Conservation (phyloP, 1,140 invertebrate species). For the Drosophila sulfurigaster region DNA sequence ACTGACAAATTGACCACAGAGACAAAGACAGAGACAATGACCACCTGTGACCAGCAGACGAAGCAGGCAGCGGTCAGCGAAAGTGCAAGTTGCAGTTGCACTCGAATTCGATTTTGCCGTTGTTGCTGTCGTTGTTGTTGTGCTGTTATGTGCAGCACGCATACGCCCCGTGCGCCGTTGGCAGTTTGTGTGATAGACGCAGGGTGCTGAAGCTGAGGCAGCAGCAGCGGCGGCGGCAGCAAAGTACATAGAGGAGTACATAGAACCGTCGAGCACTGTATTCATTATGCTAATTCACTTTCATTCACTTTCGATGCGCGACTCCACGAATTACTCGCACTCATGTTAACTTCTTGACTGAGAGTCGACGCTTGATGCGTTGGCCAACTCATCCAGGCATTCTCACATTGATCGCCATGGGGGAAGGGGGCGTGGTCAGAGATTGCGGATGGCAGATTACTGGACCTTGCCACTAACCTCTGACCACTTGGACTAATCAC, state of each 20-base stretch:
- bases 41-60: conserved; percentile 60
- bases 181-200: conserved; percentile 43
- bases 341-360: conserved; percentile 16
- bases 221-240: background rate
- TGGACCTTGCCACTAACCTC: background rate
- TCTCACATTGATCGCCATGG: background rate
- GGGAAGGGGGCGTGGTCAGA: background rate
- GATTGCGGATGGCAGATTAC: conserved; percentile 27
- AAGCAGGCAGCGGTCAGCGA: conserved; percentile 45
- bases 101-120: background rate
- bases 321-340: background rate
- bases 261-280: conserved; percentile 37
- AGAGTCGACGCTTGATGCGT: background rate
- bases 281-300: conserved; percentile 79
- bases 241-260: conserved; percentile 6
- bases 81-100: conserved; percentile 46
- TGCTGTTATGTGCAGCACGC: conserved; percentile 12
- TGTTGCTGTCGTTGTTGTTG: background rate
- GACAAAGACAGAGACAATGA: conserved; percentile 22
- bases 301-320: conserved; percentile 29
- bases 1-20: conserved; percentile 22
- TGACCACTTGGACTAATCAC: conserved; percentile 33
- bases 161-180: conserved; percentile 26
- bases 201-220: conserved; percentile 8
- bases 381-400: background rate